Conservation (phyloP, 2,888 invertebrate species). For the Oscheius onirici region DNA sequence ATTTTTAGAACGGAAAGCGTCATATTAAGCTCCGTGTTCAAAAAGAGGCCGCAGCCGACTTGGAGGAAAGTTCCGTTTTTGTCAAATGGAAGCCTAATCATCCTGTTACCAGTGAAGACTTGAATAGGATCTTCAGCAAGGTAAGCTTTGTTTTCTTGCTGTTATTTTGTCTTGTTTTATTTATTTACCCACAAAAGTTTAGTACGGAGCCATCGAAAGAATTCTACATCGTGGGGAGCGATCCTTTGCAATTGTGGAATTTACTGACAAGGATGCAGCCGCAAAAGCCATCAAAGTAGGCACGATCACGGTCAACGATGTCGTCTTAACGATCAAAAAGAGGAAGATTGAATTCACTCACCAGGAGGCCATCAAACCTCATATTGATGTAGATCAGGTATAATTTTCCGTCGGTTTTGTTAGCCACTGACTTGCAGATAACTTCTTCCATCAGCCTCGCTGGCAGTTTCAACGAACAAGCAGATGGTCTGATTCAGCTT, state of each 20-base stretch:
- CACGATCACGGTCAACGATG: neutral
- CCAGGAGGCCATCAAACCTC: neutral
- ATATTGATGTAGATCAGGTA: neutral
- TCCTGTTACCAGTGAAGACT: neutral
- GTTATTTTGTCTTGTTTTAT: neutral
- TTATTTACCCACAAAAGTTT: neutral
- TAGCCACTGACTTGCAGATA: no score
- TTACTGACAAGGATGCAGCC: neutral
- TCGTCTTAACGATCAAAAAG: neutral
- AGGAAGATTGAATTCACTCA: slow-evolving; percentile 14
- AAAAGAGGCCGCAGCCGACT: neutral
- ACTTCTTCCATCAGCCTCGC: no score
- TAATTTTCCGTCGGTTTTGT: no score
- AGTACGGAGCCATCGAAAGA: slow-evolving; percentile 21
- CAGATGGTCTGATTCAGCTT: neutral
- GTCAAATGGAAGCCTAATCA: slow-evolving; percentile 17
- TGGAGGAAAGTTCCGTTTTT: slow-evolving; percentile 22
- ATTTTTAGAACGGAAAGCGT: slow-evolving; percentile 33
- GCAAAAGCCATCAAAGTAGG: neutral
- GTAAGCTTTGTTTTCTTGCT: neutral
- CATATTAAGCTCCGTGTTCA: slow-evolving; percentile 30
- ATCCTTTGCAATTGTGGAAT: slow-evolving; percentile 25
- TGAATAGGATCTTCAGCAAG: no score
- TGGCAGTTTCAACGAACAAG: slow-evolving; percentile 4
- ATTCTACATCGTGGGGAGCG: slow-evolving; percentile 12